A percentile compares a stretch with the other conserved stretches of the same genome.
Evolutionary conservation across 2,797 vertebrate species (phyloP).

Genomic region (Rhincodon typus): DNA sequence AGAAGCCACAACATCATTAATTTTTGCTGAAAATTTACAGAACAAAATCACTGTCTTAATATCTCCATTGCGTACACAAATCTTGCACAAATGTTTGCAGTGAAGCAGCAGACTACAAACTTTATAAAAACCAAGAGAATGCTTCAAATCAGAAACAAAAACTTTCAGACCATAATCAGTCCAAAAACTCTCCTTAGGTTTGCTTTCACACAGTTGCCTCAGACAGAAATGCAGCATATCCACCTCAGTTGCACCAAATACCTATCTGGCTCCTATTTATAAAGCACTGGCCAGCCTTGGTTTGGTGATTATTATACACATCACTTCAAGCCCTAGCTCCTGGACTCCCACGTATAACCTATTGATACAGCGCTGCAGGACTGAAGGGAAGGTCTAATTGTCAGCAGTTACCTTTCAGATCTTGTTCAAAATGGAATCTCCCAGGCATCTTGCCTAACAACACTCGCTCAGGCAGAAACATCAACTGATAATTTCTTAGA

Average conservation of each 20-base stretch:
- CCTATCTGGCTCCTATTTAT: neutral
- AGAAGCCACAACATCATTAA: conserved; percentile 81
- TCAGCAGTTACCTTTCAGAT: neutral
- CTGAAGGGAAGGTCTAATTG: neutral
- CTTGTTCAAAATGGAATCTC: neutral
- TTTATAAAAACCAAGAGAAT: no score
- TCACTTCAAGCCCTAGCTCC: neutral
- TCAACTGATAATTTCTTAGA: neutral
- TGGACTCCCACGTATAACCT: neutral
- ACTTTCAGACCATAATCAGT: no score
- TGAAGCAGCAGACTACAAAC: neutral
- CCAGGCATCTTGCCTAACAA: neutral
- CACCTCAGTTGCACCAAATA: neutral
- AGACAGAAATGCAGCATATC: neutral
- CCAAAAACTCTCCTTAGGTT: neutral
- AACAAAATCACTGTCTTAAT: conserved; percentile 40
- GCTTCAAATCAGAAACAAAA: no score
- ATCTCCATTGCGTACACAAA: neutral
- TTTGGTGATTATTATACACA: neutral
- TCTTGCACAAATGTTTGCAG: neutral
- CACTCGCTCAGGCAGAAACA: neutral
- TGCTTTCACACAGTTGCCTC: neutral
- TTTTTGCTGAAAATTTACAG: conserved; percentile 73
- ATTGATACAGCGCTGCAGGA: neutral
- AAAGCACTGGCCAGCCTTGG: neutral